A percentile compares a stretch with the other conserved stretches of the same genome.
Evolutionary conservation across 2,797 vertebrate genomes (phyloP).

Genomic region (Catostomus latipinnis): DNA sequence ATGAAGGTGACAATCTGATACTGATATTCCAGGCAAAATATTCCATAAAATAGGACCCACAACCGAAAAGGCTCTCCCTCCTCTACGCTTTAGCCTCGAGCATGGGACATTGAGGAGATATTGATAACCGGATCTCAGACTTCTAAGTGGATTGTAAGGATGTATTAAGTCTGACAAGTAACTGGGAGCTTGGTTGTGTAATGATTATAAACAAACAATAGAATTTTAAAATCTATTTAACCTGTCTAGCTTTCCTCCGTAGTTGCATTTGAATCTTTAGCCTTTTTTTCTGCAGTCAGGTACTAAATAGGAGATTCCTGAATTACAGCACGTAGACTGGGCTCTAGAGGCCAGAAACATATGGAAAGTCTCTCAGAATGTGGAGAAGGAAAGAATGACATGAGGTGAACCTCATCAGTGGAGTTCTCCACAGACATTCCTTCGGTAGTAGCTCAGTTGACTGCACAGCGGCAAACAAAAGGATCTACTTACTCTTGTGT

Average conservation of each 20-base stretch:
- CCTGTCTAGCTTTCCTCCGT: not conserved
- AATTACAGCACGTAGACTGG: conserved; percentile 2
- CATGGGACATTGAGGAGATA: too few relatives aligned
- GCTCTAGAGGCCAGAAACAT: conserved; percentile 29
- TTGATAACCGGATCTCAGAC: too few relatives aligned
- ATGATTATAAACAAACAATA: too few relatives aligned
- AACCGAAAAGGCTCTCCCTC: too few relatives aligned
- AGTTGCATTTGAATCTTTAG: conserved; percentile 3
- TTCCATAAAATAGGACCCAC: too few relatives aligned
- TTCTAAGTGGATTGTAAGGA: too few relatives aligned
- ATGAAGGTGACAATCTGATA: too few relatives aligned
- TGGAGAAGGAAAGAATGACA: conserved; percentile 50
- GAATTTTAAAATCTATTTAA: not conserved
- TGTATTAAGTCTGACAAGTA: not conserved
- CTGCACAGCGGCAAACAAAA: conserved; percentile 17
- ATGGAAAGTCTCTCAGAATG: conserved; percentile 44
- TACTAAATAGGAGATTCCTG: conserved; percentile 30
- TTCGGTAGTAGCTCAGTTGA: conserved; percentile 29
- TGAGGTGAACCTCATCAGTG: conserved; percentile 32
- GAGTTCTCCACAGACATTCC: conserved; percentile 26
- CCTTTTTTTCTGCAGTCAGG: conserved; percentile 18
- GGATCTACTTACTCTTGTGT: not conserved
- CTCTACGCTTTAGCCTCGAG: too few relatives aligned
- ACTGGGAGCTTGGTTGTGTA: not conserved
- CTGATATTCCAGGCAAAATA: too few relatives aligned